A percentile compares a stretch with the other conserved stretches of the same genome.
Conservation (phyloP, 2,797 vertebrate genomes). For the Pantherophis alleghaniensis region DNA sequence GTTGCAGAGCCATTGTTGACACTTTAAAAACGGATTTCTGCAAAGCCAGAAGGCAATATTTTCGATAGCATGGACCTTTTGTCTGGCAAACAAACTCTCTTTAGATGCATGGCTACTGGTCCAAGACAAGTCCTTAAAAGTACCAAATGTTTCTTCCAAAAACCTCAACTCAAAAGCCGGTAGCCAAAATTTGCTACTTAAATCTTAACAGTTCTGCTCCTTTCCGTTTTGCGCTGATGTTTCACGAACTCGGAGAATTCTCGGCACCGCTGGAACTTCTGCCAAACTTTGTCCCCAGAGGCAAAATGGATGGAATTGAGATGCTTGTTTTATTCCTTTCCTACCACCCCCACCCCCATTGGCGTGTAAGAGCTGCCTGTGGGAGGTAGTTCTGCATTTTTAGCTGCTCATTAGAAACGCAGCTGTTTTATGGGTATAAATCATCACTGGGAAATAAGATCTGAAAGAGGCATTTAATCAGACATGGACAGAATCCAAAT, state of each 20-base stretch:
- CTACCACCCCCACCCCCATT: not conserved
- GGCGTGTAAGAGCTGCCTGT: not conserved
- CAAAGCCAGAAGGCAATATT: not conserved
- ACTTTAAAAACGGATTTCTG: not conserved
- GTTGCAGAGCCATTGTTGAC: no score
- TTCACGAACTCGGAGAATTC: not conserved
- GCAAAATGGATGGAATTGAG: not conserved
- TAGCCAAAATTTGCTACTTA: not conserved
- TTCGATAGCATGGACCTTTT: not conserved
- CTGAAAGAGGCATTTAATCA: not conserved
- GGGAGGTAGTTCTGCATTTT: not conserved
- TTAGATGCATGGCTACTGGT: not conserved
- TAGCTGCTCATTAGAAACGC: not conserved
- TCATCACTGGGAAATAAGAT: not conserved
- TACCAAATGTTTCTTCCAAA: not conserved
- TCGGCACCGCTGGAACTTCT: slow-evolving; percentile 6
- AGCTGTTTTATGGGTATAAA: not conserved
- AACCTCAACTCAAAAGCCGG: not conserved
- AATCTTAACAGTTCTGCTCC: not conserved
- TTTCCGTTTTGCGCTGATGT: accelerated
- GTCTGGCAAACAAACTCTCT: not conserved
- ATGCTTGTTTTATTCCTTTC: not conserved
- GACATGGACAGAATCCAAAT: accelerated
- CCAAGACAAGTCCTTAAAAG: not conserved
- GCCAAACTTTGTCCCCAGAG: slow-evolving; percentile 18